phyloP scores from a whole-genome alignment of 2,113 vertebrate species.

The Aspidoscelis tigris region DNA sequence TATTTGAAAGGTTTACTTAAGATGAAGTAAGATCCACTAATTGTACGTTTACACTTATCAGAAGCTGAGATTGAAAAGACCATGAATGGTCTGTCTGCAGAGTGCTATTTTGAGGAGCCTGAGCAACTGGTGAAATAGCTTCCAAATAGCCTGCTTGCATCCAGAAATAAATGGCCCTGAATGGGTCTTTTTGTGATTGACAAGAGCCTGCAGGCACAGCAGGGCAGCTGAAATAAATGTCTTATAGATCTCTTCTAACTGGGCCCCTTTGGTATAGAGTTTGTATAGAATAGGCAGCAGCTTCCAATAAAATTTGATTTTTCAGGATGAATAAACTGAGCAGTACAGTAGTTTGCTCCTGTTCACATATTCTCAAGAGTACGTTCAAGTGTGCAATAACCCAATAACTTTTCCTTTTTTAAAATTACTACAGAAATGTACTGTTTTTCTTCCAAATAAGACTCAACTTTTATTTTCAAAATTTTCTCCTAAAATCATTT shows the following conservation, averaged over 20 bases:
- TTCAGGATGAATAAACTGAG: conserved; percentile 6
- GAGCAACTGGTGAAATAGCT: conserved; percentile 69
- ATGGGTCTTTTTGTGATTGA: conserved; percentile 67
- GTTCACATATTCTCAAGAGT: background rate
- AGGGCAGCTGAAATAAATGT: conserved; percentile 54
- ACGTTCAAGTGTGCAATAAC: background rate
- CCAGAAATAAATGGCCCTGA: conserved; percentile 75
- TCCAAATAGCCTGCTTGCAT: conserved; percentile 64
- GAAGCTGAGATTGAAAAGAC: conserved; percentile 49
- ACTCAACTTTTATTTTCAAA: too few species aligned
- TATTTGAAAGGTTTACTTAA: rapidly evolving
- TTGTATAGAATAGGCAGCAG: conserved; percentile 16
- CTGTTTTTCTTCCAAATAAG: background rate
- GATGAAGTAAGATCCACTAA: background rate
- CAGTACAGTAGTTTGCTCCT: conserved; percentile 15
- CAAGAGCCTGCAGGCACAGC: conserved; percentile 48
- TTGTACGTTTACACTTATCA: conserved; percentile 8
- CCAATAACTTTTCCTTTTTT: background rate
- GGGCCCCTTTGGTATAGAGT: rapidly evolving
- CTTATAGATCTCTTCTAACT: conserved; percentile 4
- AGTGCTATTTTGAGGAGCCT: conserved; percentile 65
- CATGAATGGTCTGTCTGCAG: conserved; percentile 40
- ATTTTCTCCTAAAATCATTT: too few species aligned
- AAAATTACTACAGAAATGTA: background rate
- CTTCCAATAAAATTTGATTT: conserved; percentile 15